Conservation (phyloP, 2,797 vertebrate species). For the Triplophysa bombifrons region DNA sequence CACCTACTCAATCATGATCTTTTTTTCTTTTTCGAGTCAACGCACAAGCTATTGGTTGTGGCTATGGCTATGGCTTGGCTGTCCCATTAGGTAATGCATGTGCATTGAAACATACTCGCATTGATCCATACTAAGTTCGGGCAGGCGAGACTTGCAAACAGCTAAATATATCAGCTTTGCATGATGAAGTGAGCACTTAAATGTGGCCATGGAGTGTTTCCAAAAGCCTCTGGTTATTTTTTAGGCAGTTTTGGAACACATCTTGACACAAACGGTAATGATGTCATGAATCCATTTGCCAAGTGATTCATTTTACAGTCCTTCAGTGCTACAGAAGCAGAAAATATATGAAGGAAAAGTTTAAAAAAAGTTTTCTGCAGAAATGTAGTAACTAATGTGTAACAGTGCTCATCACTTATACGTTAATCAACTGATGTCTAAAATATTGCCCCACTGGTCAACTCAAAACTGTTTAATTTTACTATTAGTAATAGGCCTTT, state of each 20-base stretch:
- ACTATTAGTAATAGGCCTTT: too few relatives aligned
- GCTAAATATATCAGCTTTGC: conserved; percentile 31
- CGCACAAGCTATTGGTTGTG: background rate
- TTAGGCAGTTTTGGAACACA: background rate
- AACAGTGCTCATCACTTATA: background rate
- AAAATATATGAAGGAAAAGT: background rate
- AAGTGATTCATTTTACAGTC: background rate
- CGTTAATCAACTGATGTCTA: background rate
- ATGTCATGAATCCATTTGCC: conserved; percentile 2
- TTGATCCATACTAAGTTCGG: conserved; percentile 7
- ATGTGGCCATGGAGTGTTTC: conserved; percentile 10
- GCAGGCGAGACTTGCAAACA: conserved; percentile 34
- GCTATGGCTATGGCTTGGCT: background rate
- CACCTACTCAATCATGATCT: conserved; percentile 34
- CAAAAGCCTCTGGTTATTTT: background rate
- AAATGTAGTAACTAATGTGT: background rate
- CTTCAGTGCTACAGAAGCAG: background rate
- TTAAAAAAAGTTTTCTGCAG: background rate
- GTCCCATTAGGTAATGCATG: background rate
- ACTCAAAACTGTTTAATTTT: too few relatives aligned
- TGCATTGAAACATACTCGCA: conserved; percentile 12
- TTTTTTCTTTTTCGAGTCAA: conserved; percentile 37
- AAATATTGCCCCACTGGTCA: too few relatives aligned
- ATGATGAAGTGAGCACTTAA: conserved; percentile 12
- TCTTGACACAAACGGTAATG: background rate